Evolutionary conservation across 1,140 invertebrate species (phyloP).

Genomic region (Diorhabda carinulata): DNA sequence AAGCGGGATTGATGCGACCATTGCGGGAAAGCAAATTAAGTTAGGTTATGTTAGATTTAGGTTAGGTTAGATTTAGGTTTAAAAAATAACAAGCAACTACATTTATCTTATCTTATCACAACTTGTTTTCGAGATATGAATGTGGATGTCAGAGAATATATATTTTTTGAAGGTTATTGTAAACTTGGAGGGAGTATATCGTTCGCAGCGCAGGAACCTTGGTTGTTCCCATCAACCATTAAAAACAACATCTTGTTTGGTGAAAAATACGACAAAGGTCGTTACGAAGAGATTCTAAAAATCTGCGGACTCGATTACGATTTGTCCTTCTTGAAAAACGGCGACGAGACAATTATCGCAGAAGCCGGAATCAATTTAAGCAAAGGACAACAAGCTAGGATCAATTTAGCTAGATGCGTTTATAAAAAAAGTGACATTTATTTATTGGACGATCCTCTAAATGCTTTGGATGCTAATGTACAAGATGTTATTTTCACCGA

Average conservation of each 20-base stretch:
- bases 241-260: conserved; percentile 67
- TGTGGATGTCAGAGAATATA: neutral
- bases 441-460: conserved; percentile 77
- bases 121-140: too few species aligned
- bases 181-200: conserved; percentile 56
- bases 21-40: too few species aligned
- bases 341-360: conserved; percentile 74
- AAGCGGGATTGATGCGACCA: too few species aligned
- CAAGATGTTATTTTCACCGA: conserved; percentile 74
- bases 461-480: conserved; percentile 77
- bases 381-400: conserved; percentile 84
- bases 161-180: neutral
- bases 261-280: conserved; percentile 41
- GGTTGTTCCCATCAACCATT: conserved; percentile 63
- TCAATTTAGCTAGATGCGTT: conserved; percentile 78
- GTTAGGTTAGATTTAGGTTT: too few species aligned
- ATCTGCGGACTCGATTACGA: conserved; percentile 60
- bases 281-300: conserved; percentile 52
- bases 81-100: too few species aligned
- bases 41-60: too few species aligned
- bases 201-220: conserved; percentile 78
- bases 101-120: too few species aligned
- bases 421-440: conserved; percentile 76
- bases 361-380: conserved; percentile 74
- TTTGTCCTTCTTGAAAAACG: conserved; percentile 61